These are phyloP conservation scores for Slavum lentiscoides DNA, from an alignment of 2,888 invertebrate genomes.

Conservation along the genomic window DNA sequence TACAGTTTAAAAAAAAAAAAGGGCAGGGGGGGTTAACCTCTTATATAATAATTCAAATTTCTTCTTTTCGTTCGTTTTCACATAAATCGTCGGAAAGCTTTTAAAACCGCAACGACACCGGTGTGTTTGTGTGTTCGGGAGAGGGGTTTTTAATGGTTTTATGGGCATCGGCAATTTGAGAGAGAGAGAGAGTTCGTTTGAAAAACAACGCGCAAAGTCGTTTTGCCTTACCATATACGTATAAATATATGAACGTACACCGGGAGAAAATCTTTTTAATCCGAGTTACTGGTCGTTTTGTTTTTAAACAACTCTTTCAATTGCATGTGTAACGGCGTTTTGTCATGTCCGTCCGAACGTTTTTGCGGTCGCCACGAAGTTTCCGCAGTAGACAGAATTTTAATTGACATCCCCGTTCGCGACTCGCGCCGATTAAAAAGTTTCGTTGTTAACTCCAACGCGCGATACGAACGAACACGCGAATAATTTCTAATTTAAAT, in stretches of 20 bases:
- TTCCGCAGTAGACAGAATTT: slow-evolving; percentile 30
- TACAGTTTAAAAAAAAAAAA: slow-evolving; percentile 8
- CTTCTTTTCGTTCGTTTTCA: slow-evolving; percentile 15
- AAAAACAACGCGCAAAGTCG: slow-evolving; percentile 45
- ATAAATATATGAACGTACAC: too few species aligned
- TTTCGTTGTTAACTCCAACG: slow-evolving; percentile 19
- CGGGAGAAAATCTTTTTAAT: slow-evolving; percentile 34
- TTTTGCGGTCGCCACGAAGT: slow-evolving; percentile 17
- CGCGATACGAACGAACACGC: neutral
- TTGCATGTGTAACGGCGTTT: neutral
- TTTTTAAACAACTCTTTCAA: slow-evolving; percentile 36
- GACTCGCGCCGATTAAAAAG: slow-evolving; percentile 24
- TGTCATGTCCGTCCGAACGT: slow-evolving; percentile 3
- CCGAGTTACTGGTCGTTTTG: slow-evolving; percentile 43
- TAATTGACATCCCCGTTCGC: slow-evolving; percentile 26
- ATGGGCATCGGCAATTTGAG: slow-evolving; percentile 41
- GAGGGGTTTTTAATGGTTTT: slow-evolving; percentile 44
- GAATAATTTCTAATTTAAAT: slow-evolving; percentile 22
- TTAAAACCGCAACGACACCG: slow-evolving; percentile 40
- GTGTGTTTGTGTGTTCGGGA: neutral
- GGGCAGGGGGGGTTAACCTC: neutral
- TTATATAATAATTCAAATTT: slow-evolving; percentile 41
- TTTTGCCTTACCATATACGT: neutral
- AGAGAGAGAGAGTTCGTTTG: slow-evolving; percentile 22
- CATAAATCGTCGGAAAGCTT: slow-evolving; percentile 40